Percentiles rank a stretch among this genome's conserved stretches.
Conservation (phyloP, 2,113 vertebrate genomes). For the Seriola quinqueradiata region DNA sequence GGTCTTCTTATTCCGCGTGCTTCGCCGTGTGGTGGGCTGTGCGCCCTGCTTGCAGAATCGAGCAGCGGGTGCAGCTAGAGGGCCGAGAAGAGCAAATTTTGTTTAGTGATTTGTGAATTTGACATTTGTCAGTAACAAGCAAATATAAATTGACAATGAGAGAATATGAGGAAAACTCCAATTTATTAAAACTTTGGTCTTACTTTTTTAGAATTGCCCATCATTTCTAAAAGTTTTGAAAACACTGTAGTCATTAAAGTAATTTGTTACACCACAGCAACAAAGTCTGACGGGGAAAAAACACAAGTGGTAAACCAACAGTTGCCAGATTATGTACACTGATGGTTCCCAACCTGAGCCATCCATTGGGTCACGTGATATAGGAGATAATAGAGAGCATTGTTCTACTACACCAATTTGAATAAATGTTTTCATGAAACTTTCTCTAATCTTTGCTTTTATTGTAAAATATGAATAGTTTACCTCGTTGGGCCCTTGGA, state of each 20-base stretch:
- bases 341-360: too few relatives aligned
- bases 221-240: not conserved
- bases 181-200: not conserved
- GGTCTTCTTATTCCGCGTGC: slow-evolving; percentile 88
- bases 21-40: slow-evolving; percentile 75
- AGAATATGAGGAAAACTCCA: not conserved
- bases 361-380: too few relatives aligned
- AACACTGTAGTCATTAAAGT: not conserved
- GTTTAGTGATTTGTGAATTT: not conserved
- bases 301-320: too few relatives aligned
- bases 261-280: not conserved
- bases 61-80: slow-evolving; percentile 59
- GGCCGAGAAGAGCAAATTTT: not conserved
- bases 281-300: not conserved
- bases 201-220: not conserved
- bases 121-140: not conserved
- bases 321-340: too few relatives aligned
- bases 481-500: too few relatives aligned
- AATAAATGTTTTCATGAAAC: too few relatives aligned
- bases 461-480: too few relatives aligned
- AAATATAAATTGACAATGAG: not conserved
- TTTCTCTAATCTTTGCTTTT: too few relatives aligned
- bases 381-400: too few relatives aligned
- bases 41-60: slow-evolving; percentile 58
- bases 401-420: too few relatives aligned